Evolutionary conservation across 2,888 invertebrate species (phyloP).

Genomic region (Aphodius granarius): DNA sequence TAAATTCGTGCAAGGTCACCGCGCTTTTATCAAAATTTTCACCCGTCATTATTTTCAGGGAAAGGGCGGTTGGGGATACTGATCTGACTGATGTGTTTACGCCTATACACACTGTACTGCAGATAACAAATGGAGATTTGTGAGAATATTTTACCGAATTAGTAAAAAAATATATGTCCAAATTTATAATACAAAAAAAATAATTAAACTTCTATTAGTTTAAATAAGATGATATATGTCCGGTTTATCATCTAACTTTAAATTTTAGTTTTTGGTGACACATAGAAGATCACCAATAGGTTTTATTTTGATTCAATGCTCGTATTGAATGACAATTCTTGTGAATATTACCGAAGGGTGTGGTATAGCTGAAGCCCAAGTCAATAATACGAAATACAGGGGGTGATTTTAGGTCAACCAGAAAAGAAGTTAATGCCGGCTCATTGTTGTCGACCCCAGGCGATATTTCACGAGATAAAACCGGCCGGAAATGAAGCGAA

Average conservation of each 20-base stretch:
- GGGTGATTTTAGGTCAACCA: conserved; percentile 28
- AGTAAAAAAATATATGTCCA: no score
- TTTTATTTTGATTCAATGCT: neutral
- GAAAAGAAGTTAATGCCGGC: conserved; percentile 26
- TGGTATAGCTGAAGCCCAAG: conserved; percentile 5
- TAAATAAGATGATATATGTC: no score
- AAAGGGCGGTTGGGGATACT: neutral
- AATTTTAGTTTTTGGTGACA: no score
- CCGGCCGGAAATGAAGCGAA: conserved; percentile 28
- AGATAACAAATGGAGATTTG: no score
- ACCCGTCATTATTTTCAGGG: neutral
- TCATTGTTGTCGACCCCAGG: conserved; percentile 18
- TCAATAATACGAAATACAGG: conserved; percentile 7
- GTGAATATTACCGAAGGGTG: neutral
- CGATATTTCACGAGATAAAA: conserved; percentile 28
- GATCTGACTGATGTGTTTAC: neutral
- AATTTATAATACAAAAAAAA: no score
- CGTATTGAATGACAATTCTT: neutral
- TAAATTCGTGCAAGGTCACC: neutral
- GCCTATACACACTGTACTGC: no score
- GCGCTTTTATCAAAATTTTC: neutral
- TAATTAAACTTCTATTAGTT: no score
- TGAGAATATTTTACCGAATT: no score
- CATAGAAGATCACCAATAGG: no score
- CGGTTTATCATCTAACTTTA: no score